A percentile compares a stretch with the other conserved stretches of the same genome.
Conservation (phyloP, 2,113 vertebrate genomes). For the Zosterops lateralis region DNA sequence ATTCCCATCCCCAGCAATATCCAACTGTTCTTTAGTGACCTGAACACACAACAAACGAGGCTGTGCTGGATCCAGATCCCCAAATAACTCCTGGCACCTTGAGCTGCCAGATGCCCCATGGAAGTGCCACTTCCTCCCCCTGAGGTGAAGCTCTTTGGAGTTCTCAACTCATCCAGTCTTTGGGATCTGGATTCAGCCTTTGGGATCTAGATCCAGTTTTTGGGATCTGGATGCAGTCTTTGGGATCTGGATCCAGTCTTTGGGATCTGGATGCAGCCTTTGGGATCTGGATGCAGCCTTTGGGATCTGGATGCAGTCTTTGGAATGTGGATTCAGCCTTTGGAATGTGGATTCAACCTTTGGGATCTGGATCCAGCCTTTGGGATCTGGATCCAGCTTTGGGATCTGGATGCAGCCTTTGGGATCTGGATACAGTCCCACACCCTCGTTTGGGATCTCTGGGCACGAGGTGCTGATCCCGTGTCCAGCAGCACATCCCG, state of each 20-base stretch:
- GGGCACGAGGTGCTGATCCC: background rate
- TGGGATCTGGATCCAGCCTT: background rate
- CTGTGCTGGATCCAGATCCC: background rate
- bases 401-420: background rate
- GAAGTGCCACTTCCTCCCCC: no score
- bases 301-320: background rate
- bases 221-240: background rate
- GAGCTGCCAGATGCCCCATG: background rate
- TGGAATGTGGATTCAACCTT: background rate
- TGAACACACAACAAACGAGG: fast-evolving
- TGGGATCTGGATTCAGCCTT: no score
- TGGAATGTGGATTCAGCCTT: background rate
- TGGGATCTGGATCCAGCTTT: background rate
- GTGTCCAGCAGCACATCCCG: background rate
- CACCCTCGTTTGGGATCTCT: fast-evolving
- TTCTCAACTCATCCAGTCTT: background rate
- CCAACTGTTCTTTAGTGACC: background rate
- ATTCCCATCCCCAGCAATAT: background rate
- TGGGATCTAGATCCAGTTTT: background rate
- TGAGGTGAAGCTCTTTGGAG: background rate
- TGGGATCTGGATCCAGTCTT: background rate
- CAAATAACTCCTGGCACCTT: background rate
- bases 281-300: background rate
- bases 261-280: no score
- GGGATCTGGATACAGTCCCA: background rate